These are phyloP conservation scores for Zophobas morio DNA, from an alignment of 1,140 invertebrate species.

Conservation along the genomic window DNA sequence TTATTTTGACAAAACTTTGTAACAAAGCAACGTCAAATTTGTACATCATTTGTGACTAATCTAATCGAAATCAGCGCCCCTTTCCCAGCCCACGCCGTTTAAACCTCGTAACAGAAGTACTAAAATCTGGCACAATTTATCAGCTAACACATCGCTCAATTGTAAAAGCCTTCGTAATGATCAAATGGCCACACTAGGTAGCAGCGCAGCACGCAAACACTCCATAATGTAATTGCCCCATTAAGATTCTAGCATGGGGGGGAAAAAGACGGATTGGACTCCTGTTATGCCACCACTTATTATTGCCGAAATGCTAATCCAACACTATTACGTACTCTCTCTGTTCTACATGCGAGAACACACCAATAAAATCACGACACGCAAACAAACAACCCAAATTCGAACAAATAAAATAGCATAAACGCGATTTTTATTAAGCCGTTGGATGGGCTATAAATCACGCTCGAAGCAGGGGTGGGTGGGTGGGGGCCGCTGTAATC, in stretches of 20 bases:
- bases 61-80: not conserved
- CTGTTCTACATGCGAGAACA: not conserved
- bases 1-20: too few relatives aligned
- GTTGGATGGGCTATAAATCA: not conserved
- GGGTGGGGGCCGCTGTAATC: not conserved
- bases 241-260: constrained; percentile 51
- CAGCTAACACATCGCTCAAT: constrained; percentile 50
- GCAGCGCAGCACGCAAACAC: constrained; percentile 57
- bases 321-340: constrained; percentile 41
- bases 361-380: constrained; percentile 13
- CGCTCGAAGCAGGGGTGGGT: not conserved
- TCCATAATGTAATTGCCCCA: constrained; percentile 61
- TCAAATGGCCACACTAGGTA: constrained; percentile 54
- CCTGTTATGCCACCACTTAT: constrained; percentile 43
- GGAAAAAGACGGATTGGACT: constrained; percentile 43
- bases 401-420: not conserved
- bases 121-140: constrained; percentile 43
- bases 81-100: constrained; percentile 13
- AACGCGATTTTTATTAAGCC: constrained; percentile 22
- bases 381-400: constrained; percentile 8
- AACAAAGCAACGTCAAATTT: too few relatives aligned
- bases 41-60: not conserved
- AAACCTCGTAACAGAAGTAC: constrained; percentile 10
- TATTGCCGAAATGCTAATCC: constrained; percentile 50
- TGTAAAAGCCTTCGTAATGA: constrained; percentile 57